phyloP scores from a whole-genome alignment of 2,888 invertebrate genomes.

The Erebia epiphron region DNA sequence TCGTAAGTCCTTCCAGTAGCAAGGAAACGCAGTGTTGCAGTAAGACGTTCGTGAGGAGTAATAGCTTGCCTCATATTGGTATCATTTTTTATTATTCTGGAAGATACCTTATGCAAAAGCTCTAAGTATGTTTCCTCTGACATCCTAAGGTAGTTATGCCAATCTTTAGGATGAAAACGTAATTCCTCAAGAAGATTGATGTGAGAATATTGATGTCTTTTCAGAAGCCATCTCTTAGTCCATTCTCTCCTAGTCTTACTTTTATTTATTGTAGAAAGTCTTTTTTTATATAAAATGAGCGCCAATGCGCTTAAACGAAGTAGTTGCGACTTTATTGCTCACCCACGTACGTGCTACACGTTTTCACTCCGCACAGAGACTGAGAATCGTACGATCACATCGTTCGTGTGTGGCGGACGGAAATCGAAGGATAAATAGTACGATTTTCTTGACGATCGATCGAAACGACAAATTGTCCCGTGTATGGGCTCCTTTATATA shows the following conservation, averaged over 20 bases:
- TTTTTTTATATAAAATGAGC: conserved; percentile 1
- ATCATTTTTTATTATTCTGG: background rate
- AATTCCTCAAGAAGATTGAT: background rate
- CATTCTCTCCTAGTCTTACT: too few species aligned
- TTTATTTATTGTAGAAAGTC: too few species aligned
- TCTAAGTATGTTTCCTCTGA: background rate
- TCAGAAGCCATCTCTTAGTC: too few species aligned
- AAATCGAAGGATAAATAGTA: too few species aligned
- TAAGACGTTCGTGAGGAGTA: background rate
- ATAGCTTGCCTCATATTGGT: background rate
- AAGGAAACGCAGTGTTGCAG: too few species aligned
- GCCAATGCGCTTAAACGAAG: background rate
- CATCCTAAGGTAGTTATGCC: background rate
- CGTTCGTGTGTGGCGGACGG: background rate
- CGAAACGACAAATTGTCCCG: too few species aligned
- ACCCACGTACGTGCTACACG: conserved; percentile 1
- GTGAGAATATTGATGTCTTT: background rate
- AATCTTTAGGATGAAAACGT: too few species aligned
- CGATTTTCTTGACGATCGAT: too few species aligned
- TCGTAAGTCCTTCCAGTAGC: too few species aligned
- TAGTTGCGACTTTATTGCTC: background rate
- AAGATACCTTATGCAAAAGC: background rate
- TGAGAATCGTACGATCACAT: background rate
- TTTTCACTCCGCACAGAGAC: conserved; percentile 1
- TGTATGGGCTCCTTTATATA: too few species aligned